Evolutionary conservation across 2,888 invertebrate species (phyloP).

Genomic region (Desoria tigrina): DNA sequence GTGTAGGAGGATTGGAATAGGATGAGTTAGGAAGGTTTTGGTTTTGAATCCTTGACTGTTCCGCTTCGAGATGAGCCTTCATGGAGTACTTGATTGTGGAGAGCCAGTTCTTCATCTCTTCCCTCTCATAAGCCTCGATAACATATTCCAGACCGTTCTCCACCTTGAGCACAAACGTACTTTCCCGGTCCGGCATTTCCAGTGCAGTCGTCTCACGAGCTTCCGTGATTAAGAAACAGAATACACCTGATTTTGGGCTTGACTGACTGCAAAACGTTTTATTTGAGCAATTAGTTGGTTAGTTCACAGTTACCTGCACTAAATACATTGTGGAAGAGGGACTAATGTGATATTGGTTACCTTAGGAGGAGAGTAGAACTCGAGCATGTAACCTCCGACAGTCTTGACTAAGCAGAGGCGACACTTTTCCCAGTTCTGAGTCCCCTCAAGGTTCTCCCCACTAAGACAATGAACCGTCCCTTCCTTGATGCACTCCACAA

Average conservation of each 20-base stretch:
- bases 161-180: slow-evolving; percentile 93
- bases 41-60: slow-evolving; percentile 29
- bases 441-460: slow-evolving; percentile 84
- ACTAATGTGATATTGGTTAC: slow-evolving; percentile 57
- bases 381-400: slow-evolving; percentile 89
- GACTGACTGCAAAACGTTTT: slow-evolving; percentile 58
- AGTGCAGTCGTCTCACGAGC: slow-evolving; percentile 91
- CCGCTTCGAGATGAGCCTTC: slow-evolving; percentile 38
- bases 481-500: slow-evolving; percentile 90
- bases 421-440: slow-evolving; percentile 92
- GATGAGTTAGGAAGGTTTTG: slow-evolving; percentile 24
- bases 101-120: slow-evolving; percentile 91
- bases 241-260: slow-evolving; percentile 87
- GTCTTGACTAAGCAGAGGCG: slow-evolving; percentile 87
- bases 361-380: slow-evolving; percentile 92
- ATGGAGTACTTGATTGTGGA: slow-evolving; percentile 72
- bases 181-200: slow-evolving; percentile 96
- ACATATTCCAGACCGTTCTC: slow-evolving; percentile 94
- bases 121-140: slow-evolving; percentile 84
- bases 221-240: slow-evolving; percentile 91
- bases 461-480: slow-evolving; percentile 82
- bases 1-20: slow-evolving; percentile 38
- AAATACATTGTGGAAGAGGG: too few relatives aligned
- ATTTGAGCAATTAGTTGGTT: slow-evolving; percentile 14
- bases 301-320: too few relatives aligned